These are phyloP conservation scores for Oxyscelio sp. DNA, from an alignment of 2,888 invertebrate species.

Conservation along the genomic window DNA sequence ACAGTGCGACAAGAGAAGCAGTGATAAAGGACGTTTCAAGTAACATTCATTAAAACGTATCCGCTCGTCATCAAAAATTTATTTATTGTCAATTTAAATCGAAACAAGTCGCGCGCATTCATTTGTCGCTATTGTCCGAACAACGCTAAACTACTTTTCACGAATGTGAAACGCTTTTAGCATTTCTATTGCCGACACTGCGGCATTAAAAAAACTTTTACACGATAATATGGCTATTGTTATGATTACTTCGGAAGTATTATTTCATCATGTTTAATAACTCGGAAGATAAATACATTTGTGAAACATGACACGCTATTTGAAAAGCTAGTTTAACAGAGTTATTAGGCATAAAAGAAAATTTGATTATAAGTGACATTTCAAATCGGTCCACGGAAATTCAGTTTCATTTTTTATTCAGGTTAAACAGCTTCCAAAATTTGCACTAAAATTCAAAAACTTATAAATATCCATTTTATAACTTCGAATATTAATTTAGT, in stretches of 20 bases:
- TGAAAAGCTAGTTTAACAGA: conserved; percentile 43
- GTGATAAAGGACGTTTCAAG: conserved; percentile 53
- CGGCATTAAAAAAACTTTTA: conserved; percentile 31
- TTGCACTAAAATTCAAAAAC: too few species aligned
- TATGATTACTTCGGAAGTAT: conserved; percentile 40
- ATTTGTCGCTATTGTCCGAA: conserved; percentile 64
- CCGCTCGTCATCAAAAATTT: conserved; percentile 60
- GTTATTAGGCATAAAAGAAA: conserved; percentile 46
- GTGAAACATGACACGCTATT: conserved; percentile 30
- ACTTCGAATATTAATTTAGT: too few species aligned
- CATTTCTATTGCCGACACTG: conserved; percentile 14
- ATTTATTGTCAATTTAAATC: conserved; percentile 70
- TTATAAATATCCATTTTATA: too few species aligned
- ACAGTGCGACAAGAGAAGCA: conserved; percentile 21
- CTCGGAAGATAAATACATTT: conserved; percentile 26
- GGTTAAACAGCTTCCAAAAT: conserved; percentile 4
- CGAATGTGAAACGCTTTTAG: conserved; percentile 26
- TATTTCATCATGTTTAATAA: conserved; percentile 40
- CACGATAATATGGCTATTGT: conserved; percentile 55
- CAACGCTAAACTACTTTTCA: conserved; percentile 44
- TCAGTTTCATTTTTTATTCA: conserved; percentile 16
- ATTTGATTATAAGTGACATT: conserved; percentile 37
- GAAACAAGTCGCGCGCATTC: conserved; percentile 62
- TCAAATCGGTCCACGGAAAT: conserved; percentile 33
- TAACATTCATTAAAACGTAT: conserved; percentile 77